phyloP scores from a whole-genome alignment of 1,140 invertebrate species.

The Aphelinus atriplicis region DNA sequence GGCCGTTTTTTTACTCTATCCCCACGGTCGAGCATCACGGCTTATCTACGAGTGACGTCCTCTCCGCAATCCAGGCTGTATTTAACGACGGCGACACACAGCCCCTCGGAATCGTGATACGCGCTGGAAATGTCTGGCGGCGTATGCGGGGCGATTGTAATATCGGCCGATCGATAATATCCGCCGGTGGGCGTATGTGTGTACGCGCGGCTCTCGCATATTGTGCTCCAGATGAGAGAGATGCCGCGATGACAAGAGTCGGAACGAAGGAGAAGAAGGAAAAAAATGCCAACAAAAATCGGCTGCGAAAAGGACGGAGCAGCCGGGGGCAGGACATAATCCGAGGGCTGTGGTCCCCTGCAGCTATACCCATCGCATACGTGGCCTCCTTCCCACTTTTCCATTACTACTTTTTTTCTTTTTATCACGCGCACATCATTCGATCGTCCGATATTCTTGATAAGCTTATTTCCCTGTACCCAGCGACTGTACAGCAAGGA shows the following conservation, averaged over 20 bases:
- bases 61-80: constrained; percentile 41
- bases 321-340: not conserved
- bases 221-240: constrained; percentile 8
- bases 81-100: constrained; percentile 22
- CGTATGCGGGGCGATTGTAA: constrained; percentile 15
- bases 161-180: constrained; percentile 28
- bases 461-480: no score
- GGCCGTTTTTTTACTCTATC: no score
- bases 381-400: no score
- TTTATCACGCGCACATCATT: no score
- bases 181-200: constrained; percentile 20
- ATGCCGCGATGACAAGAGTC: not conserved
- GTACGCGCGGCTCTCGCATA: not conserved
- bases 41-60: not conserved
- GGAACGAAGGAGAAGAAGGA: no score
- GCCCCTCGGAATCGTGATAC: not conserved
- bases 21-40: no score
- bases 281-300: not conserved
- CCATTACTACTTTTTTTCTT: no score
- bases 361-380: no score
- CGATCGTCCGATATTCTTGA: no score
- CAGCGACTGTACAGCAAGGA: no score
- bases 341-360: no score
- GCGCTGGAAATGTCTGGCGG: constrained; percentile 14
- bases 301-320: not conserved